These are phyloP conservation scores for Anas capensis DNA, from an alignment of 2,797 vertebrate species.

Conservation along the genomic window DNA sequence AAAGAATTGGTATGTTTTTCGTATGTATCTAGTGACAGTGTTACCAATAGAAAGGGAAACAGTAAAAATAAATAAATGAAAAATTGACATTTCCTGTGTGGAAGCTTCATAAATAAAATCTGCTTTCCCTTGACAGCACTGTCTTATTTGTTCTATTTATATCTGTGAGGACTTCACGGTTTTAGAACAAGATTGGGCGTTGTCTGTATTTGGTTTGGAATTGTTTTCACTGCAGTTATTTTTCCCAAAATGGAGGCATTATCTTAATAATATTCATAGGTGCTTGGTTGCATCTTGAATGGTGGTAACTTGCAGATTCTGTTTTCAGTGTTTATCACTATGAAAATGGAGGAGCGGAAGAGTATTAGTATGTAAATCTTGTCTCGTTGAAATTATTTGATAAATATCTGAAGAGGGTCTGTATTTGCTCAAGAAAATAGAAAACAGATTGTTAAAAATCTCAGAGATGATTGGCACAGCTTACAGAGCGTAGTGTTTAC, in stretches of 20 bases:
- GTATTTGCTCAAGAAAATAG: constrained; percentile 76
- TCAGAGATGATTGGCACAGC: constrained; percentile 54
- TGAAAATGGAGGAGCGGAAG: background rate
- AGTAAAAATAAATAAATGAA: background rate
- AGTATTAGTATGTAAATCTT: constrained; percentile 72
- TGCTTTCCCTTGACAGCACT: background rate
- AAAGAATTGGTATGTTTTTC: background rate
- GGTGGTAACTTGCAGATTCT: constrained; percentile 22
- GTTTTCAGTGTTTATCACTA: constrained; percentile 25
- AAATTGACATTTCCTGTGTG: background rate
- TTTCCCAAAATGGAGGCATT: background rate
- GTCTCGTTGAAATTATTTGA: constrained; percentile 70
- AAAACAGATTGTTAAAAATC: constrained; percentile 61
- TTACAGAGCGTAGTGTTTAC: constrained; percentile 50
- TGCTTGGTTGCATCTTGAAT: constrained; percentile 37
- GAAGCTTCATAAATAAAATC: constrained; percentile 30
- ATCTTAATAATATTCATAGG: constrained; percentile 59
- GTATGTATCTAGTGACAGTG: background rate
- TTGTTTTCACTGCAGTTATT: background rate
- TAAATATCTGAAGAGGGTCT: constrained; percentile 73
- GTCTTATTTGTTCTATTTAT: background rate
- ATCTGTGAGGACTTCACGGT: background rate
- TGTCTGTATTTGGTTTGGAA: constrained; percentile 27
- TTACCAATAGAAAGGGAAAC: background rate
- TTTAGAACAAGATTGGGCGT: background rate